Base-by-base conservation (phyloP, 2,113 vertebrate species). In the Rattus norvegicus region DNA sequence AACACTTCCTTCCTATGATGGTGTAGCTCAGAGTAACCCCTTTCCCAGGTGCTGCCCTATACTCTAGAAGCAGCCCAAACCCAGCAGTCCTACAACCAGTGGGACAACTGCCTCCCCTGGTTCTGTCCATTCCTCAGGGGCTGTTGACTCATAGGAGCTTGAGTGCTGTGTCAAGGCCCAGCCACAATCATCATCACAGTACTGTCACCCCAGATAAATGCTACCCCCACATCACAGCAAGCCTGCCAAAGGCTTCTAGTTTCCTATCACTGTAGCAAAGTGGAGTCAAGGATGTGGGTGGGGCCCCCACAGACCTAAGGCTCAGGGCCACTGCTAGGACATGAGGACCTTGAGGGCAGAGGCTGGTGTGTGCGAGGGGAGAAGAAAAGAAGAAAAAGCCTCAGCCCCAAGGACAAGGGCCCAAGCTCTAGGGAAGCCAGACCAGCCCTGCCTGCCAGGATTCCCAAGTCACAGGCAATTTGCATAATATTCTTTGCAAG, bases 401-500 rank as follows among this genome's bases (percentile, higher is more conserved):
- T 77, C 81, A 52, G 65, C 30, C 22, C 33, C 81, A 77, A 69
- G 92, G 72, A 81, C n/a, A 9, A 19, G 20, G 49, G 49, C 52
- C 20, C 19, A 3, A 39, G 84, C n/a, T 88, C 92, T 24, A 4
- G 52, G 77, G 72, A 65, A 77, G 36, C 20, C 70, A 49, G 49
- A 67, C 91, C 8, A 17, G 12, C 61, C 80, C 88, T 16, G 7
- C 92, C 80, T 0, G 26, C 97, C 97, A 97, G 98, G 98, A 95
- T 98, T 97, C 98, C 98, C 93, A 56, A 98, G 98, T 97, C 93
- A 96, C 89, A 56, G 97, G 92, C 93, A 96, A 98, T 98, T 98
- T 98, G 98, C 98, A 98, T 98, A 98, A 98, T 98, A 98, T 98
- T 98, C 98, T 98, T 98, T 98, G 98, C 98, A 98, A 98, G 98